Base-by-base conservation (phyloP, 2,797 vertebrate genomes). In the Cottoperca gobio region DNA sequence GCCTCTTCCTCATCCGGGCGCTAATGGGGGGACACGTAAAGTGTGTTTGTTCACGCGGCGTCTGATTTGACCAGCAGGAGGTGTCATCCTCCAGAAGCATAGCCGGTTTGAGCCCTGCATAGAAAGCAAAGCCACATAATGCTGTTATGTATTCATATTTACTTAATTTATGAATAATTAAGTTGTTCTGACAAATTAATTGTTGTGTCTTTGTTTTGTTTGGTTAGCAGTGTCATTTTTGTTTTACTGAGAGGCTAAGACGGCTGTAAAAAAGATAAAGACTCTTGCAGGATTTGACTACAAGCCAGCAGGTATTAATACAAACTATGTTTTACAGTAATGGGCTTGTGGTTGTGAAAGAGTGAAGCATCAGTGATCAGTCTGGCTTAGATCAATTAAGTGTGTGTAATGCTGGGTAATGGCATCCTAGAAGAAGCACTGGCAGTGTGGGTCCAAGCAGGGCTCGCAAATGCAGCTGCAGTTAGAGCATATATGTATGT, bases 1-100 rank as follows among this genome's bases (percentile, higher is more conserved):
- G 85, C 74, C 73, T 76, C 84, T 94, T 96, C 82, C 94, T 95
- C 93, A 92, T 95, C 43, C 93, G 89, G 53, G 94, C 82, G 49
- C 92, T 95, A 61, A 95, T 62, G 11, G 89, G 59, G 40, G 93
- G 91, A 66, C 91, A 90, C 0, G 88, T 24, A 35, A 81, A 39
- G 49, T 75, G 79, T 1, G 76, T 40, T 10, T 74, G 88, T 10
- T 79, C 78, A 0, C 42, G 55, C 40, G 79, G 82, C 0, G 55
- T 17, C 49, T 63, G 79, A 76, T 92, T 94, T 0, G 88, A 69
- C 92, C 92, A 94, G 74, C 74, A 74, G 40, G 89, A 46, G 54
- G 81, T 0, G 52, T 79, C 74, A 1, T 91, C 91, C 62, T 92
- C 90, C 10, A 65, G 28, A 8, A 59, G 71, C 24, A 39, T 79